These are phyloP conservation scores for Poecilia velifera DNA, from an alignment of 2,797 vertebrate genomes.

Conservation along the genomic window DNA sequence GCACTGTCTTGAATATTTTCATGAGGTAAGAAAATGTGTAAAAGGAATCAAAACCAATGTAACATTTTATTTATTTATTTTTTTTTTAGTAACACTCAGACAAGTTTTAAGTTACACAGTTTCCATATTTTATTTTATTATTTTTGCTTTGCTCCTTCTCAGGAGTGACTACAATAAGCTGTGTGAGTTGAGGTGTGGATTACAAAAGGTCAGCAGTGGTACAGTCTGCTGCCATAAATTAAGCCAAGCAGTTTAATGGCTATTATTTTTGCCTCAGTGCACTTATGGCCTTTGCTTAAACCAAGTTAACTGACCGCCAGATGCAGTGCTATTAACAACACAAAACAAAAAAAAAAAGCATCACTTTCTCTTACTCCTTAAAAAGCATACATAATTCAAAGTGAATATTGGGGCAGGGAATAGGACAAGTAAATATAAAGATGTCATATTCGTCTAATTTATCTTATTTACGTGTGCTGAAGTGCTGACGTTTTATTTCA, in stretches of 20 bases:
- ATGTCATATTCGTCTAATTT: neutral
- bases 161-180: neutral
- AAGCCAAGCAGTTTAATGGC: constrained; percentile 7
- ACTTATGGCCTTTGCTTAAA: constrained; percentile 9
- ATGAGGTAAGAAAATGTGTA: neutral
- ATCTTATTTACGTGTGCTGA: neutral
- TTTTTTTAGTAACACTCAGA: neutral
- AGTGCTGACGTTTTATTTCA: too few relatives aligned
- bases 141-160: neutral
- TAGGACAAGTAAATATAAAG: neutral
- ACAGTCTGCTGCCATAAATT: constrained; percentile 17
- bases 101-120: neutral
- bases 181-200: neutral
- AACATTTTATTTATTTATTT: neutral
- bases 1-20: constrained; percentile 1
- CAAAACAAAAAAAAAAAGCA: neutral
- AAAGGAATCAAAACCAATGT: neutral
- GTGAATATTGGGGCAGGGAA: neutral
- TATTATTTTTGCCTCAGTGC: constrained; percentile 16
- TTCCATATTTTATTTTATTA: neutral
- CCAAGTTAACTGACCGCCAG: neutral
- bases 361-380: neutral
- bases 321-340: neutral
- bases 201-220: constrained; percentile 8
- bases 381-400: neutral